A percentile compares a stretch with the other conserved stretches of the same genome.
phyloP scores from a whole-genome alignment of 2,113 vertebrate genomes.

The Peucedramus taeniatus region DNA sequence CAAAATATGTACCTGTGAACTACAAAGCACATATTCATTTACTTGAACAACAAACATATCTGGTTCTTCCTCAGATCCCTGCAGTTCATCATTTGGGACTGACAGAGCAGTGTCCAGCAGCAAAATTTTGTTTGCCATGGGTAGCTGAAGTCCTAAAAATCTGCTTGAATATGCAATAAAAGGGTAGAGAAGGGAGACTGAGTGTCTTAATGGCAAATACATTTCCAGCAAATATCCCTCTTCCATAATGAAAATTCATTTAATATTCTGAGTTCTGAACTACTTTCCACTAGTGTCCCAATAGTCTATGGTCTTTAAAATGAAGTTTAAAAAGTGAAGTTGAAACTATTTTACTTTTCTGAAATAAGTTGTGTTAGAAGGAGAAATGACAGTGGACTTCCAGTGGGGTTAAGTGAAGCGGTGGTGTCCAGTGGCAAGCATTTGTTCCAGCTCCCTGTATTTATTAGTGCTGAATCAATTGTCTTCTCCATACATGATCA shows the following conservation, averaged over 20 bases:
- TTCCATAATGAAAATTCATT: background rate
- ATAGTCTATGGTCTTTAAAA: background rate
- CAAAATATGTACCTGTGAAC: background rate
- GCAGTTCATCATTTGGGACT: background rate
- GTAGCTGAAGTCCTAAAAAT: background rate
- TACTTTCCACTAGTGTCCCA: background rate
- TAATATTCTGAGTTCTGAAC: background rate
- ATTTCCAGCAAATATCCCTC: background rate
- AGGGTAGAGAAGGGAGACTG: background rate
- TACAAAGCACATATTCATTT: background rate
- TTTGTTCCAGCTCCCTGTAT: background rate
- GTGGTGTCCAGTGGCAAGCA: background rate
- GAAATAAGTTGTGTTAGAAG: background rate
- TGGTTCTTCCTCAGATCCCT: background rate
- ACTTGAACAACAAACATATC: background rate
- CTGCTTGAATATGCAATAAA: background rate
- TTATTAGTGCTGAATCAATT: background rate
- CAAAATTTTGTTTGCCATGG: background rate
- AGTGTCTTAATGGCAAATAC: background rate
- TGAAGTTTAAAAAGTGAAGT: background rate
- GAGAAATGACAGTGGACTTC: background rate
- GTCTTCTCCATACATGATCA: background rate
- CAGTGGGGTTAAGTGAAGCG: background rate
- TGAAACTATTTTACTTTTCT: background rate
- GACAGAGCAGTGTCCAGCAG: background rate